Conservation (phyloP, 2,113 vertebrate genomes). For the Silurus meridionalis region DNA sequence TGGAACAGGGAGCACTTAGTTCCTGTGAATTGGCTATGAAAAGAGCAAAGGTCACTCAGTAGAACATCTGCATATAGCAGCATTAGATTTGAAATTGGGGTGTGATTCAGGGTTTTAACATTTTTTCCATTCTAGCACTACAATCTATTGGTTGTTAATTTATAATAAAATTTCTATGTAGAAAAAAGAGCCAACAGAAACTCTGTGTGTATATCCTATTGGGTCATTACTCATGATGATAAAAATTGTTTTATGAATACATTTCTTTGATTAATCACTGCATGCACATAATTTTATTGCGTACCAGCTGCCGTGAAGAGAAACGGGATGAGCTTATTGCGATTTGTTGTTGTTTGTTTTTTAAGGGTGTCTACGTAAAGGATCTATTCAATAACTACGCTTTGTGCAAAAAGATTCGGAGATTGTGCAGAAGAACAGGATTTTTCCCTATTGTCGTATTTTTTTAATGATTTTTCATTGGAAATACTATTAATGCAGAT, state of each 20-base stretch:
- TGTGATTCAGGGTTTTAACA: background rate
- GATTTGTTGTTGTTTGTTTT: background rate
- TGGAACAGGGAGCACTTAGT: background rate
- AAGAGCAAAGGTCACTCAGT: background rate
- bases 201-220: background rate
- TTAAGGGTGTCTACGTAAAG: too few relatives aligned
- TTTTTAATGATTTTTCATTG: background rate
- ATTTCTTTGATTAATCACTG: background rate
- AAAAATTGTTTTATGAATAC: background rate
- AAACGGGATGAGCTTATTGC: background rate
- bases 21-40: background rate
- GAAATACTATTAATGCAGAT: background rate
- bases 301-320: too few relatives aligned
- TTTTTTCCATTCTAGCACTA: too few relatives aligned
- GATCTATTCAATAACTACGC: too few relatives aligned
- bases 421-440: too few relatives aligned
- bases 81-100: background rate
- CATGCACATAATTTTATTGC: background rate
- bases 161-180: background rate
- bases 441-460: background rate
- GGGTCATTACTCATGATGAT: background rate
- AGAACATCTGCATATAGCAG: background rate
- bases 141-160: background rate
- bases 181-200: background rate
- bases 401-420: background rate